These are phyloP conservation scores for Neostethus bicornis DNA, from an alignment of 2,797 vertebrate genomes.

Conservation along the genomic window DNA sequence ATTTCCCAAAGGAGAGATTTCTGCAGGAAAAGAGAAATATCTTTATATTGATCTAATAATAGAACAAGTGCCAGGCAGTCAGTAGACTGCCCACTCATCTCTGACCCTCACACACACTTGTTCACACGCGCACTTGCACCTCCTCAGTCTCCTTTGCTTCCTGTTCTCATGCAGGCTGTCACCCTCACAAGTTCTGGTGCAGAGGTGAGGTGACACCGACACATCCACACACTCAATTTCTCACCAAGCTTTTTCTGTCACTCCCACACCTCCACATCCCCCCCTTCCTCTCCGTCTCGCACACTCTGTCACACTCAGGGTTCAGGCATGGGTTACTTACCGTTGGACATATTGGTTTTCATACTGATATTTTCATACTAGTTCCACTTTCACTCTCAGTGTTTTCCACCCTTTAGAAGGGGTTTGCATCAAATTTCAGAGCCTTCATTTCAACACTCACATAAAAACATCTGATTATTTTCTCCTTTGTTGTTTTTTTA, in stretches of 20 bases:
- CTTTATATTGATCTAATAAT: slow-evolving; percentile 44
- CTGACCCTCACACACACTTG: slow-evolving; percentile 14
- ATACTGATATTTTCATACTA: slow-evolving; percentile 24
- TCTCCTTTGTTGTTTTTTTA: no score
- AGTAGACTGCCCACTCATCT: slow-evolving; percentile 46
- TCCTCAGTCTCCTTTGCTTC: slow-evolving; percentile 59
- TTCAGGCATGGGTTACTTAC: slow-evolving; percentile 63
- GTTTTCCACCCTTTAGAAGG: slow-evolving; percentile 13
- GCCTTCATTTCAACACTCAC: background rate
- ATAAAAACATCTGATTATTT: no score
- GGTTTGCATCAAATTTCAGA: slow-evolving; percentile 18
- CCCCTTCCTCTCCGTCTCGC: slow-evolving; percentile 45
- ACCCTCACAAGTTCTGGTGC: slow-evolving; percentile 56
- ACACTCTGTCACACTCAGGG: slow-evolving; percentile 49
- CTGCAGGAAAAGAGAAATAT: background rate
- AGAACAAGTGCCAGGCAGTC: slow-evolving; percentile 39
- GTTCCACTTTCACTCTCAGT: slow-evolving; percentile 36
- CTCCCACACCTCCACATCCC: slow-evolving; percentile 30
- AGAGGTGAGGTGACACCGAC: slow-evolving; percentile 55
- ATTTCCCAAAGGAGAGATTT: no score
- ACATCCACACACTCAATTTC: slow-evolving; percentile 53
- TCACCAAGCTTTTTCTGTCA: slow-evolving; percentile 61
- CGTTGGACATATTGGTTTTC: slow-evolving; percentile 46
- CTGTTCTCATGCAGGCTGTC: slow-evolving; percentile 66
- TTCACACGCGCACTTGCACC: slow-evolving; percentile 30